Base-by-base conservation (phyloP, 2,113 vertebrate species). In the Uropsilus gracilis region DNA sequence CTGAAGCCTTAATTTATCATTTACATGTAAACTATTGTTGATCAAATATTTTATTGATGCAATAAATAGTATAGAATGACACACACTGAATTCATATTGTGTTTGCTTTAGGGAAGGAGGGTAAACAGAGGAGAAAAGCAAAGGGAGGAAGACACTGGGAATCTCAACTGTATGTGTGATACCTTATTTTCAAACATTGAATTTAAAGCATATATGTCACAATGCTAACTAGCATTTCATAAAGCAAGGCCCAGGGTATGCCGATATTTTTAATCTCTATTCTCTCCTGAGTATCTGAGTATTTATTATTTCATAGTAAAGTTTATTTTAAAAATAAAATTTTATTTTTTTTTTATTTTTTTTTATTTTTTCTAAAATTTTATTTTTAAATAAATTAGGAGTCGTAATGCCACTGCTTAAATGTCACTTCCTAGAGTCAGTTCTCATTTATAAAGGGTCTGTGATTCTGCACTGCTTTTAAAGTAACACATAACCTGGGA, bases 291-390 rank as follows among this genome's bases (percentile, higher is more conserved):
- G 63, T 44, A 73, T 53, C 53, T 76, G 12, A 42, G n/a, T n/a
- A n/a, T n/a, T n/a, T n/a, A 84, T 9, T 46, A 66, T 64, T 63
- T 84, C 18, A 34, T 66, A 34, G 10, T 76, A 64, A 48, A 75
- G 78, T 78, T 59, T 69, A 59, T 59, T 85, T 91, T 55, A 39
- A 80, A n/a, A n/a, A n/a, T n/a, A n/a, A n/a, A n/a, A n/a, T n/a
- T n/a, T n/a, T n/a, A n/a, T n/a, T n/a, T n/a, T n/a, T n/a, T n/a
- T n/a, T n/a, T n/a, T n/a, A n/a, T n/a, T n/a, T n/a, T n/a, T n/a
- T n/a, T n/a, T n/a, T n/a, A n/a, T n/a, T n/a, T n/a, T n/a, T n/a
- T n/a, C n/a, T n/a, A n/a, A n/a, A n/a, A n/a, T n/a, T n/a, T n/a
- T n/a, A n/a, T n/a, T n/a, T n/a, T n/a, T n/a, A n/a, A n/a, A n/a